Percentiles rank a stretch among this genome's conserved stretches.
These are phyloP conservation scores for Cyprinella venusta DNA, from an alignment of 2,797 vertebrate genomes.

Conservation along the genomic window DNA sequence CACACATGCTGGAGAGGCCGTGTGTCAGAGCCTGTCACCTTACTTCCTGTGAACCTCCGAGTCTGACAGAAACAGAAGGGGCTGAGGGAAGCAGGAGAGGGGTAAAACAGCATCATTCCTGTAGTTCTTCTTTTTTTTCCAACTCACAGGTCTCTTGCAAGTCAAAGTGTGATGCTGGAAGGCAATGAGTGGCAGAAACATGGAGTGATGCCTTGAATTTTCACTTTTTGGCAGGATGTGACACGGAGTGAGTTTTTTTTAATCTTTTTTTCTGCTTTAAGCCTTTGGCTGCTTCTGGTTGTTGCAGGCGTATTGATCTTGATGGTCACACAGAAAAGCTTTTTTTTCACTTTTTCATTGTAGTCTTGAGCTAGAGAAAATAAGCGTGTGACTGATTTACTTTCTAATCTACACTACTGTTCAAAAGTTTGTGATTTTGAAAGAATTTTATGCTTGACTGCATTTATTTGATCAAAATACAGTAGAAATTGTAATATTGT, in stretches of 20 bases:
- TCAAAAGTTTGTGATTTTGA: neutral
- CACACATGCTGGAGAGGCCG: neutral
- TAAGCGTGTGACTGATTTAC: neutral
- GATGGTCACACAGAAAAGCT: neutral
- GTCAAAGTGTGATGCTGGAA: conserved; percentile 11
- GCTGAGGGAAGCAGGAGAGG: neutral
- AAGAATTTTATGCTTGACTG: neutral
- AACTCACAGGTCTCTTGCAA: conserved; percentile 17
- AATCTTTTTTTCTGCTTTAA: neutral
- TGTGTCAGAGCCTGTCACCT: conserved; percentile 33
- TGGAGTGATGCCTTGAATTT: neutral
- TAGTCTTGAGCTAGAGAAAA: conserved; percentile 1
- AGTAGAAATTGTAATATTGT: neutral
- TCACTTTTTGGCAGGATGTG: neutral
- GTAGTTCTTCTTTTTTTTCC: conserved; percentile 3
- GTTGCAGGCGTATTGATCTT: conserved; percentile 27
- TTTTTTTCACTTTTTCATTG: neutral
- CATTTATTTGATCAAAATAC: neutral
- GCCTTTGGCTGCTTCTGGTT: conserved; percentile 15
- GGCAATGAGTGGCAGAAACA: conserved; percentile 28
- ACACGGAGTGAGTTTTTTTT: neutral
- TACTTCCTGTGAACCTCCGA: conserved; percentile 6
- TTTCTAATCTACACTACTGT: neutral
- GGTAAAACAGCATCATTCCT: conserved; percentile 6
- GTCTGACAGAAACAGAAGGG: conserved; percentile 20